Percentiles rank a stretch among this genome's conserved stretches.
These are phyloP conservation scores for Monopis laevigella DNA, from an alignment of 2,888 invertebrate species.

Conservation along the genomic window DNA sequence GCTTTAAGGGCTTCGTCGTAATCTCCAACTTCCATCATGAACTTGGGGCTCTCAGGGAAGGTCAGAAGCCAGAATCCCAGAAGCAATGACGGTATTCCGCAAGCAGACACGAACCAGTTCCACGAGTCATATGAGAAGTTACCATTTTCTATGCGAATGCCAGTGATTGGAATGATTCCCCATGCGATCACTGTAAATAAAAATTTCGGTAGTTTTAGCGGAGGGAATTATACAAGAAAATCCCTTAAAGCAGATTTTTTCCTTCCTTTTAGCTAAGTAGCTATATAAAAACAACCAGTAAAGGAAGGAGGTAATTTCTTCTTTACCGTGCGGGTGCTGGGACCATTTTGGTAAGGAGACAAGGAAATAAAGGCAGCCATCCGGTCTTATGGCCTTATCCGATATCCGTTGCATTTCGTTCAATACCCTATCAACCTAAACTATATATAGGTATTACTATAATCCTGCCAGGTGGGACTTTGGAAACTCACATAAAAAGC, in stretches of 20 bases:
- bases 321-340: too few relatives aligned
- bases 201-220: neutral
- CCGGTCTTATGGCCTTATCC: constrained; percentile 5
- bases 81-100: constrained; percentile 75
- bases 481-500: too few relatives aligned
- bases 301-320: too few relatives aligned
- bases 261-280: too few relatives aligned
- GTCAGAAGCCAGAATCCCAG: constrained; percentile 76
- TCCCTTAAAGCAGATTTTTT: too few relatives aligned
- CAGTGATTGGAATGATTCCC: constrained; percentile 77
- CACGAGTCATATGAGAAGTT: constrained; percentile 78
- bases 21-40: constrained; percentile 82
- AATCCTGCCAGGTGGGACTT: too few relatives aligned
- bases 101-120: constrained; percentile 82
- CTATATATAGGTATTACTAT: too few relatives aligned
- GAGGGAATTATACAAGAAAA: too few relatives aligned
- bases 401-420: constrained; percentile 5
- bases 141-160: constrained; percentile 66
- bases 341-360: too few relatives aligned
- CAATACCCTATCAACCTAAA: too few relatives aligned
- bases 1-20: constrained; percentile 77
- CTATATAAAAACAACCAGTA: too few relatives aligned
- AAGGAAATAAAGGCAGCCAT: too few relatives aligned
- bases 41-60: constrained; percentile 86
- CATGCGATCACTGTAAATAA: constrained; percentile 74